Conservation (phyloP, 1,140 invertebrate species). For the Solenopsis invicta region DNA sequence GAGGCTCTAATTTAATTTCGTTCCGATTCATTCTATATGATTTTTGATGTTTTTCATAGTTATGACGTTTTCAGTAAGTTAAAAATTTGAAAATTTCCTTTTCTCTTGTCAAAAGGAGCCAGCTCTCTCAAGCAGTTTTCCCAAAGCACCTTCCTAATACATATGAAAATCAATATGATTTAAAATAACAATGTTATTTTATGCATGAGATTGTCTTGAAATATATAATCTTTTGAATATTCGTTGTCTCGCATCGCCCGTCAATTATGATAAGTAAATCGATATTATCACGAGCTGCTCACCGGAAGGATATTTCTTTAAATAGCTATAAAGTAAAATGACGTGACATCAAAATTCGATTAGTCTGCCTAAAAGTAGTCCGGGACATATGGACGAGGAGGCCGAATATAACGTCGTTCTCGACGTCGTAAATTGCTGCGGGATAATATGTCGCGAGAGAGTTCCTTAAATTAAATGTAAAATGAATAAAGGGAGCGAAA, state of each 20-base stretch:
- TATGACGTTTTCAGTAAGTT: conserved; percentile 1
- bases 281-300: conserved; percentile 56
- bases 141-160: background rate
- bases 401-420: conserved; percentile 9
- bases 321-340: conserved; percentile 51
- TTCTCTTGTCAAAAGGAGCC: background rate
- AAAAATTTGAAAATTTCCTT: conserved; percentile 2
- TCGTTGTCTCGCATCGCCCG: background rate
- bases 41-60: background rate
- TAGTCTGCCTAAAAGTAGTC: conserved; percentile 40
- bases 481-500: conserved; percentile 33
- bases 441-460: conserved; percentile 21
- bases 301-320: conserved; percentile 52
- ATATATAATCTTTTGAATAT: conserved; percentile 30
- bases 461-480: conserved; percentile 47
- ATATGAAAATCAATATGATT: background rate
- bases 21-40: background rate
- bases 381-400: background rate
- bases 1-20: conserved; percentile 2
- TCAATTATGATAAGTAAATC: conserved; percentile 66
- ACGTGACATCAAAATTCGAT: conserved; percentile 54
- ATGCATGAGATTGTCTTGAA: background rate
- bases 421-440: conserved; percentile 37
- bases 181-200: conserved; percentile 1
- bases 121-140: background rate